Evolutionary conservation across 2,888 invertebrate species (phyloP), one percentile per base, ranked within the genome.

Genomic region (Trachelus stipa): DNA sequence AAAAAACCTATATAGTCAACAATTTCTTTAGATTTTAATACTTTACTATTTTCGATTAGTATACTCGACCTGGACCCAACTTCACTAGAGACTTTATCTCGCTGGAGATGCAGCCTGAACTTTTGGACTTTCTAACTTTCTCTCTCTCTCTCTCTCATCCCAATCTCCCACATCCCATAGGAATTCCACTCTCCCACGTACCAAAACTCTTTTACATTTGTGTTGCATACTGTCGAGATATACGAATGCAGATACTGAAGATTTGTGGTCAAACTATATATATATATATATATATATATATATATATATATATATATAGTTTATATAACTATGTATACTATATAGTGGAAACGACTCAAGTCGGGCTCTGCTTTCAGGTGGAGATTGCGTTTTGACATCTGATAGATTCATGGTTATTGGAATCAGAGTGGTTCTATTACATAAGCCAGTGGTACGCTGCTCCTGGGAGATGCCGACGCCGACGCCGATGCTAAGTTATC

Each of bases 351-450:
- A 92, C 92, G 92, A 91, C 89, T 56, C 56, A 56, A 56, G 56
- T 9, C 23, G 23, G 56, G 87, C 88, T 90, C 90, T 88, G 92
- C 92, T 91, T 88, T 92, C 92, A 92, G 92, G 92, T 92, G 92
- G 91, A 94, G 94, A 94, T 94, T 94, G 94, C 93, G 93, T 94
- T 94, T 94, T 94, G 95, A 95, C 94, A 93, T 93, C 92, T 95
- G 95, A 95, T 95, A 94, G 95, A 95, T 95, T 95, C 95, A 95
- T 95, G 95, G 95, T 94, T 95, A 95, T 95, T 94, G 95, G 94
- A 94, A 94, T 93, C 93, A 93, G 93, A 90, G 88, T 85, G 88
- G 88, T 88, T 86, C 88, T 83, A 84, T 87, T 85, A 85, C 85
- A 83, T 83, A 82, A 78, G 88, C 88, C 56, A 56, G 23, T 56